phyloP scores from a whole-genome alignment of 2,797 vertebrate genomes.

The Sciaenops ocellatus region DNA sequence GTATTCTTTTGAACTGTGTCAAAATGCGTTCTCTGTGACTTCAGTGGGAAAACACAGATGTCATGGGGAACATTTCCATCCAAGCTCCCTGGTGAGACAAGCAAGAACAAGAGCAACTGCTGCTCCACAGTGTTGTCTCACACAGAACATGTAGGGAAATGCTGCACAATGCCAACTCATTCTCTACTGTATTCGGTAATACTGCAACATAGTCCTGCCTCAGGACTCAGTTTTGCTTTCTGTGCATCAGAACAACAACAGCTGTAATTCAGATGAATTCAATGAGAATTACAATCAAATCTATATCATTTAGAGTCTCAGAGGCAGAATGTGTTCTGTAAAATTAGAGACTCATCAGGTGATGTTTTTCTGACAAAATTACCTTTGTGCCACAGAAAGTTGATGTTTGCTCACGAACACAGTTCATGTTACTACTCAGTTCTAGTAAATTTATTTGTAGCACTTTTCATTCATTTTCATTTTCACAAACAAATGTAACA shows the following conservation, averaged over 20 bases:
- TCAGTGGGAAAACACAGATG: slow-evolving; percentile 1
- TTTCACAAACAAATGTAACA: too few relatives aligned
- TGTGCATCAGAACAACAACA: background rate
- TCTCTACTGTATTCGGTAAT: background rate
- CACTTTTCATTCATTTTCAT: too few relatives aligned
- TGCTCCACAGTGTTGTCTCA: slow-evolving; percentile 1
- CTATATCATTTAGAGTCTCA: background rate
- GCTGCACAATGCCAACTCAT: background rate
- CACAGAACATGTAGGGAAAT: slow-evolving; percentile 8
- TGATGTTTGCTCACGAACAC: background rate
- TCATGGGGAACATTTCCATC: slow-evolving; percentile 6
- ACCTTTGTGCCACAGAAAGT: background rate
- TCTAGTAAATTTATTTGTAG: too few relatives aligned
- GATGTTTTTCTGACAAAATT: background rate
- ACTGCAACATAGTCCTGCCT: background rate
- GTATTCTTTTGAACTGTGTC: background rate
- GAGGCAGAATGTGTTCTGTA: background rate
- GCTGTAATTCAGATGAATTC: background rate
- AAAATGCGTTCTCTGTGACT: background rate
- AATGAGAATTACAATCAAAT: background rate
- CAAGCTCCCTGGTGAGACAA: background rate
- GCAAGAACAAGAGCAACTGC: slow-evolving; percentile 5
- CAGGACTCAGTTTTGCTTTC: background rate
- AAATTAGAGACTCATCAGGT: slow-evolving; percentile 3
- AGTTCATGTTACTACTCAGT: too few relatives aligned